phyloP scores from a whole-genome alignment of 2,888 invertebrate genomes.

The Teleogryllus oceanicus region DNA sequence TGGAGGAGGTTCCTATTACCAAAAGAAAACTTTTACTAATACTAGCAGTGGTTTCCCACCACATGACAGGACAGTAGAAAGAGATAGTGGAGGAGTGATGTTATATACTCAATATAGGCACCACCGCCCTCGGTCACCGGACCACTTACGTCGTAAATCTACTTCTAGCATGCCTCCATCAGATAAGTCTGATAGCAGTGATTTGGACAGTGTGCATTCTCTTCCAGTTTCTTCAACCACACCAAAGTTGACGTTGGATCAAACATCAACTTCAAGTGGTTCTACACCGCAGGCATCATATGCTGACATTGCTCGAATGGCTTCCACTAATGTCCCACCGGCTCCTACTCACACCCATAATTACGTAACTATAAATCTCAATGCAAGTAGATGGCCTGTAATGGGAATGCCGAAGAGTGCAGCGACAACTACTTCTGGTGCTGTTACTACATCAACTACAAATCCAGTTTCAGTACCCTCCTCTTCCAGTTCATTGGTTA shows the following conservation, averaged over 20 bases:
- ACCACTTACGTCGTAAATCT: slow-evolving; percentile 59
- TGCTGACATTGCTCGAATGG: slow-evolving; percentile 74
- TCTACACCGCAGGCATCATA: slow-evolving; percentile 63
- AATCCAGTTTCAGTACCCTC: neutral
- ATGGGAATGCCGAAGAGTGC: slow-evolving; percentile 28
- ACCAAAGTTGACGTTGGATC: slow-evolving; percentile 44
- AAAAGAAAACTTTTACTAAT: slow-evolving; percentile 33
- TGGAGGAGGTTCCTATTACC: slow-evolving; percentile 20
- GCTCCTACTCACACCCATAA: slow-evolving; percentile 32
- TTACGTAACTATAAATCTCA: slow-evolving; percentile 32
- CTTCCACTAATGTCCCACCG: slow-evolving; percentile 39
- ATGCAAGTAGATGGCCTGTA: slow-evolving; percentile 32
- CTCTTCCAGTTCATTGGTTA: neutral
- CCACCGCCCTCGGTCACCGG: slow-evolving; percentile 41
- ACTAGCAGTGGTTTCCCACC: slow-evolving; percentile 39
- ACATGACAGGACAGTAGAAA: slow-evolving; percentile 33
- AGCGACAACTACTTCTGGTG: slow-evolving; percentile 12
- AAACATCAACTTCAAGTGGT: slow-evolving; percentile 43
- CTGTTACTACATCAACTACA: neutral
- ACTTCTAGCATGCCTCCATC: slow-evolving; percentile 76
- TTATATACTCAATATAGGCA: slow-evolving; percentile 34
- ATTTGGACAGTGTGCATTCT: slow-evolving; percentile 81
- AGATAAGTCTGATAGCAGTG: slow-evolving; percentile 75
- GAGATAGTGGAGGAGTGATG: slow-evolving; percentile 29
- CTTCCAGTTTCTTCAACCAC: slow-evolving; percentile 61